Conservation (phyloP, 1,140 invertebrate species). For the Andricus grossulariae region DNA sequence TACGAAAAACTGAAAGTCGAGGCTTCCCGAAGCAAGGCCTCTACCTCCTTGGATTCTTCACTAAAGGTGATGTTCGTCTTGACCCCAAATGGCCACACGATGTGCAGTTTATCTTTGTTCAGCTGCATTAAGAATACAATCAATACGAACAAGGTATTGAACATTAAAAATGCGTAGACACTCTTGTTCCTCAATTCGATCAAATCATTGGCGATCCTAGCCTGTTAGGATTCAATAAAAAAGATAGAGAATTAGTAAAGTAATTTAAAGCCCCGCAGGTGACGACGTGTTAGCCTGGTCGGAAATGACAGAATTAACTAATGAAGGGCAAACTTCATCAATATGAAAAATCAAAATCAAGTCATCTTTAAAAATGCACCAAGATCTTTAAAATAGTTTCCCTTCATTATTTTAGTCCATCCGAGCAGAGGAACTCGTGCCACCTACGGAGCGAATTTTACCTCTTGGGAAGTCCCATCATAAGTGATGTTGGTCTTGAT, state of each 20-base stretch:
- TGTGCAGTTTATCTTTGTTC: slow-evolving; percentile 96
- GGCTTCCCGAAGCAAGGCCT: slow-evolving; percentile 46
- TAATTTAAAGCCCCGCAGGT: slow-evolving; percentile 50
- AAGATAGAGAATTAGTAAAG: slow-evolving; percentile 54
- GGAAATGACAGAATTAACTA: background rate
- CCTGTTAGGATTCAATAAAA: slow-evolving; percentile 77
- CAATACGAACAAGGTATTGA: slow-evolving; percentile 99
- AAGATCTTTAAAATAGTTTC: background rate
- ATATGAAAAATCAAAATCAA: background rate
- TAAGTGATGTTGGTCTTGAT: slow-evolving; percentile 95
- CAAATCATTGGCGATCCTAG: slow-evolving; percentile 90
- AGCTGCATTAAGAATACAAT: slow-evolving; percentile 98
- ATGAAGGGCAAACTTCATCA: slow-evolving; percentile 33
- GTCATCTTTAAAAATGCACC: background rate
- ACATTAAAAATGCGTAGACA: slow-evolving; percentile 99
- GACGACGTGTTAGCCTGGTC: slow-evolving; percentile 40
- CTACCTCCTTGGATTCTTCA: slow-evolving; percentile 92
- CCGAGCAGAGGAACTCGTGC: slow-evolving; percentile 39
- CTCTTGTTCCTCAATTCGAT: slow-evolving; percentile 96
- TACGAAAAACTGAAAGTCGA: slow-evolving; percentile 35
- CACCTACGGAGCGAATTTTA: slow-evolving; percentile 78
- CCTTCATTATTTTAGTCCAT: background rate
- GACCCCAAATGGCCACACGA: slow-evolving; percentile 95
- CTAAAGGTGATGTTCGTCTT: slow-evolving; percentile 96
- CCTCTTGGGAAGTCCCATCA: slow-evolving; percentile 90